phyloP scores from a whole-genome alignment of 1,140 invertebrate species.

The Holotrichia oblita region DNA sequence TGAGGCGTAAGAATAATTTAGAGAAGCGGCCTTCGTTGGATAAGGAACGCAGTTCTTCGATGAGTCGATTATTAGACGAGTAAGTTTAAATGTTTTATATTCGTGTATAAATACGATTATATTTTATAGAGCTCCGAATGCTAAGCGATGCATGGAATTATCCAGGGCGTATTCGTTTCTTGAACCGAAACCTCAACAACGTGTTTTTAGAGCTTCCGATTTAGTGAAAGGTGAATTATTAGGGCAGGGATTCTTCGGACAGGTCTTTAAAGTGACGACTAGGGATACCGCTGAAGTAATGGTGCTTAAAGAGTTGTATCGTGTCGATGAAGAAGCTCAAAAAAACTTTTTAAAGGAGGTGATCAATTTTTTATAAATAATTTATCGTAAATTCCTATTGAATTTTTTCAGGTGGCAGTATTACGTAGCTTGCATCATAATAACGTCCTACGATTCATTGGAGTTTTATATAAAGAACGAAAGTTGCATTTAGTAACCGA shows the following conservation, averaged over 20 bases:
- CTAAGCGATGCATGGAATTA: constrained; percentile 71
- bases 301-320: constrained; percentile 94
- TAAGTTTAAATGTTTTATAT: constrained; percentile 54
- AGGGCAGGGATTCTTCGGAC: constrained; percentile 93
- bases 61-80: constrained; percentile 85
- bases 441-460: constrained; percentile 91
- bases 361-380: too few relatives aligned
- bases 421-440: constrained; percentile 86
- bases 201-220: constrained; percentile 90
- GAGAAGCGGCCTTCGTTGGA: constrained; percentile 62
- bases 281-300: constrained; percentile 90
- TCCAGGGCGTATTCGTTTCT: constrained; percentile 88
- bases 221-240: constrained; percentile 88
- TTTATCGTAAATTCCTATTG: not conserved
- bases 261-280: constrained; percentile 91
- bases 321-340: constrained; percentile 93
- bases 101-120: constrained; percentile 37
- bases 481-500: constrained; percentile 92
- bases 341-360: constrained; percentile 95
- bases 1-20: constrained; percentile 60
- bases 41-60: constrained; percentile 85
- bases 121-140: constrained; percentile 53
- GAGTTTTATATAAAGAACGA: constrained; percentile 92
- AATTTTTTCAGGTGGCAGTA: constrained; percentile 78
- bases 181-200: constrained; percentile 77